Evolutionary conservation across 2,888 invertebrate species (phyloP), one percentile per base, ranked within the genome.

Genomic region (Nemoura dubitans): DNA sequence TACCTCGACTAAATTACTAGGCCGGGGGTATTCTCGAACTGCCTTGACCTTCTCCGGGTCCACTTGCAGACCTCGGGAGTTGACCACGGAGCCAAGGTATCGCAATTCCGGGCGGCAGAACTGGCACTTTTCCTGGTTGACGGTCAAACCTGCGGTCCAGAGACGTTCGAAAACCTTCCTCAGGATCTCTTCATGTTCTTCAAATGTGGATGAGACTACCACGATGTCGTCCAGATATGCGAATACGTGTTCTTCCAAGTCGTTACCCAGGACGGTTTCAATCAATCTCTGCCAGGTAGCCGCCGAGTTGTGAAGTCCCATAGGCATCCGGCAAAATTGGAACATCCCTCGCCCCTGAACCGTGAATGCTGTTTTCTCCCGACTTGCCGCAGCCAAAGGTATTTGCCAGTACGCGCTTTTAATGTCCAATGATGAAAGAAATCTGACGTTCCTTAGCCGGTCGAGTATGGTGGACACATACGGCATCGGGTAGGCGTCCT

Each of bases 21-120:
- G n/a, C n/a, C n/a, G n/a, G n/a, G n/a, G n/a, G n/a, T n/a, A n/a
- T n/a, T n/a, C n/a, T n/a, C n/a, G n/a, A n/a, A n/a, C n/a, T n/a
- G n/a, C n/a, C n/a, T n/a, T 76, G 0, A 89, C 86, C 83, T 88
- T 89, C 0, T 89, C 88, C 0, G 89, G 89, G 83, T 90, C 89
- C 0, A 88, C 87, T 0, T 87, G 82, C 5, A 90, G 29, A 6
- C 90, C 90, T 0, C 89, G 76, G 5, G 86, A 80, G 86, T 90
- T 89, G 0, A 92, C 89, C 0, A 90, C 59, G 85, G 90, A 90
- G 0, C 91, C 91, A 1, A 91, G 87, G 86, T 90, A 90, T 77
- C 89, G 88, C 0, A 91, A 36, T 36, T 89, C 80, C 6, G 80
- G 80, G 2, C 26, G 80, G 80, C 14, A 36, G 36, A 36, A 36